These are phyloP conservation scores for Ochotona princeps DNA, from an alignment of 2,113 vertebrate genomes.

Conservation along the genomic window DNA sequence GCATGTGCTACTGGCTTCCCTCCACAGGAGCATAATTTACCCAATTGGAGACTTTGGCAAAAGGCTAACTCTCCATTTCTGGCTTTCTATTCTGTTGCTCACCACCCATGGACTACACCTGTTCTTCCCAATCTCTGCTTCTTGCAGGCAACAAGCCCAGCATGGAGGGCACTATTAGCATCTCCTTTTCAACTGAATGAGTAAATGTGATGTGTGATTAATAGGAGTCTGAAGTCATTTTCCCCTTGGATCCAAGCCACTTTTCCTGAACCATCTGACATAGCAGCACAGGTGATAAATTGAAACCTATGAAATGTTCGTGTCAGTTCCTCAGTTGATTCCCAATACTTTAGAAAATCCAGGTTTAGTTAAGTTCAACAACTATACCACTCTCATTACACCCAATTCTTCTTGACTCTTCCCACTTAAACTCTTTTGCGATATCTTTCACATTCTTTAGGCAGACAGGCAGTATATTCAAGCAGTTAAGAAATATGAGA, in stretches of 20 bases:
- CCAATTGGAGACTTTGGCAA: neutral
- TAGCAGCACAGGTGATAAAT: neutral
- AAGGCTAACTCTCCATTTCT: neutral
- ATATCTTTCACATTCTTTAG: neutral
- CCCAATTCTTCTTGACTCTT: neutral
- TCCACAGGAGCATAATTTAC: neutral
- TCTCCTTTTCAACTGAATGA: neutral
- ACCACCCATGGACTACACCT: neutral
- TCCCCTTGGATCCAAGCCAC: neutral
- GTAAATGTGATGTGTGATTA: neutral
- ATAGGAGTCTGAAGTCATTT: neutral
- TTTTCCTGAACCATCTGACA: neutral
- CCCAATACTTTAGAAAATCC: neutral
- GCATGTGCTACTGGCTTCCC: neutral
- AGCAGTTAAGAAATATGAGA: neutral
- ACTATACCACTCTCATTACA: neutral
- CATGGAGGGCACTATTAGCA: neutral
- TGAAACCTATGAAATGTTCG: neutral
- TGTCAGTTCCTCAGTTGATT: neutral
- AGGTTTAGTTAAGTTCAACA: neutral
- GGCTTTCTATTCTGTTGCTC: neutral
- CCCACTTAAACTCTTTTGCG: neutral
- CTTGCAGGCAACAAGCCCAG: neutral
- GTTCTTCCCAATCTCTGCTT: neutral
- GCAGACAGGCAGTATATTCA: neutral